Base-by-base conservation (phyloP, 1,140 invertebrate genomes). In the Drosophila lini region DNA sequence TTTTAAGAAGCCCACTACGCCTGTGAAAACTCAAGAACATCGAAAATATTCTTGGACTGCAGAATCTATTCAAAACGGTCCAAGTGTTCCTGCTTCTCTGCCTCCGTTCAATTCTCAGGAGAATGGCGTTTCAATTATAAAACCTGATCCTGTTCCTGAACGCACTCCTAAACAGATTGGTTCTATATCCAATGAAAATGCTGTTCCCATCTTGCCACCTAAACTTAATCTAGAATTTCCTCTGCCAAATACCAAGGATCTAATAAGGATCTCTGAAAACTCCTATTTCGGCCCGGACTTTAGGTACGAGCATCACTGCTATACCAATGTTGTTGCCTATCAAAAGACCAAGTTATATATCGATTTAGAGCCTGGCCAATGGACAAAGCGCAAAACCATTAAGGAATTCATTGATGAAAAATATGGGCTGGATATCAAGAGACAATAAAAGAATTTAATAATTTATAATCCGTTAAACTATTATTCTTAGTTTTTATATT, bases 271-370 rank as follows among this genome's bases (percentile, higher is more conserved):
- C 28, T 16, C 15, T 11, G 9, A n/a, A 11, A 32, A 16, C 13
- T 10, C 19, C 1, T 53, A 53, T 15, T 53, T 53, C 36, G 32
- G 34, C 2, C 32, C 34, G 2, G 32, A 53, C 13, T 53, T 36
- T 22, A 53, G 19, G 13, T 53, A 53, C 52, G 52, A 53, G 52
- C 52, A 53, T n/a, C 52, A 53, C 5, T 53, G 52, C 19, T 53
- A 53, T 15, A 53, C 52, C 16, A 53, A 53, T 22, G 19, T 53
- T 22, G 1, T 22, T 9, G 32, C 52, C n/a, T 53, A 53, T 13
- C 7, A 38, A 19, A 53, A 25, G 32, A 38, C 52, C 2, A 53
- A 38, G 7, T 22, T 53, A 10, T 53, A 53, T 38, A 15, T 53
- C 0, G 32, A 53, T 22, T 19, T 53, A 9, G 7, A 36, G 5